These are phyloP conservation scores for Nymphalis polychloros DNA, from an alignment of 2,888 invertebrate species.

Conservation along the genomic window DNA sequence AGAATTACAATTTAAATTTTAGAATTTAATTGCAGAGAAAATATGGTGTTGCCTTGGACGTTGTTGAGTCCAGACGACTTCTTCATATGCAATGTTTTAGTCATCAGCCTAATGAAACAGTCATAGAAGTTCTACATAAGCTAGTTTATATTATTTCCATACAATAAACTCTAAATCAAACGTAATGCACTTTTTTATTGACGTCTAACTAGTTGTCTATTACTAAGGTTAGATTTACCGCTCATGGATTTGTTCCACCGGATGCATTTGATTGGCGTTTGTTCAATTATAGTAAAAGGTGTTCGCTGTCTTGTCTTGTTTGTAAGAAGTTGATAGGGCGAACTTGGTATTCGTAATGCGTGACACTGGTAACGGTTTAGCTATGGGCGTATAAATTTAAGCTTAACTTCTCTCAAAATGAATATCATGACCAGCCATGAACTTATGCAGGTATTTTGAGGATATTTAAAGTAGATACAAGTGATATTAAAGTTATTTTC, in stretches of 20 bases:
- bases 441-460: neutral
- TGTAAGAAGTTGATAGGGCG: neutral
- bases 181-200: neutral
- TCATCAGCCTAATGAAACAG: too few species aligned
- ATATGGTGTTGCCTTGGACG: too few species aligned
- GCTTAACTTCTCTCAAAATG: too few species aligned
- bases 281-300: conserved; percentile 58
- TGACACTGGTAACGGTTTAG: conserved; percentile 2
- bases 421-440: neutral
- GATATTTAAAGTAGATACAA: too few species aligned
- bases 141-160: neutral
- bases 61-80: too few species aligned
- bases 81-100: too few species aligned
- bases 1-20: too few species aligned
- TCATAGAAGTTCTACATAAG: too few species aligned
- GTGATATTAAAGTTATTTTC: too few species aligned
- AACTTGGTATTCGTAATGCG: neutral
- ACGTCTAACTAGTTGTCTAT: conserved; percentile 39
- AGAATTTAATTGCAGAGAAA: too few species aligned
- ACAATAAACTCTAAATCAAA: neutral
- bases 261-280: conserved; percentile 74
- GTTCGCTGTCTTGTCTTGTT: conserved; percentile 27
- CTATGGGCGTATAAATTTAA: neutral
- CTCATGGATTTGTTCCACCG: conserved; percentile 60
- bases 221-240: conserved; percentile 23